These are phyloP conservation scores for Seira musarum DNA, from an alignment of 2,888 invertebrate genomes.

Conservation along the genomic window DNA sequence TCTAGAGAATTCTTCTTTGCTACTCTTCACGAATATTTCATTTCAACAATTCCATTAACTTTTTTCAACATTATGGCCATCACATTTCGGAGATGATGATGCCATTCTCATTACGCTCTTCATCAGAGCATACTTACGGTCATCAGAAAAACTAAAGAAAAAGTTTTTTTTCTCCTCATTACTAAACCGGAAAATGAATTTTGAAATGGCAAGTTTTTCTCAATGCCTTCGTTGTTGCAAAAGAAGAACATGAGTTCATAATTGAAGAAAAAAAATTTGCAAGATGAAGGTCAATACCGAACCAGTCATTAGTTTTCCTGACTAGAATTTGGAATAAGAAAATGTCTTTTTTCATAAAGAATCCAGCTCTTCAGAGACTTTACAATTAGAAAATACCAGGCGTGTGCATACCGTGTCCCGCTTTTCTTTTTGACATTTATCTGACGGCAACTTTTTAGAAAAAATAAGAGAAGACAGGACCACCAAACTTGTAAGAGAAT, in stretches of 20 bases:
- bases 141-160: neutral
- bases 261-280: too few relatives aligned
- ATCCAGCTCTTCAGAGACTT: neutral
- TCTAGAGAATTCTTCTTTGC: neutral
- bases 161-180: neutral
- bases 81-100: neutral
- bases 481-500: neutral
- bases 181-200: neutral
- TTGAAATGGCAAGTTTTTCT: neutral
- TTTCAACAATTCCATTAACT: neutral
- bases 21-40: neutral
- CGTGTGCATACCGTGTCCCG: neutral
- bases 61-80: neutral
- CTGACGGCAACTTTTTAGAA: neutral
- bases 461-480: neutral
- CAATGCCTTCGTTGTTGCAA: too few relatives aligned
- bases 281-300: too few relatives aligned
- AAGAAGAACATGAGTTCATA: too few relatives aligned
- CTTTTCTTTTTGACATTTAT: neutral
- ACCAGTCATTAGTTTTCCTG: neutral
- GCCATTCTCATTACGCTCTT: neutral
- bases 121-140: neutral
- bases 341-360: too few relatives aligned
- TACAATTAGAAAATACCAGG: neutral
- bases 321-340: neutral